phyloP scores from a whole-genome alignment of 2,113 vertebrate genomes.

The Odontophorus gujanensis region DNA sequence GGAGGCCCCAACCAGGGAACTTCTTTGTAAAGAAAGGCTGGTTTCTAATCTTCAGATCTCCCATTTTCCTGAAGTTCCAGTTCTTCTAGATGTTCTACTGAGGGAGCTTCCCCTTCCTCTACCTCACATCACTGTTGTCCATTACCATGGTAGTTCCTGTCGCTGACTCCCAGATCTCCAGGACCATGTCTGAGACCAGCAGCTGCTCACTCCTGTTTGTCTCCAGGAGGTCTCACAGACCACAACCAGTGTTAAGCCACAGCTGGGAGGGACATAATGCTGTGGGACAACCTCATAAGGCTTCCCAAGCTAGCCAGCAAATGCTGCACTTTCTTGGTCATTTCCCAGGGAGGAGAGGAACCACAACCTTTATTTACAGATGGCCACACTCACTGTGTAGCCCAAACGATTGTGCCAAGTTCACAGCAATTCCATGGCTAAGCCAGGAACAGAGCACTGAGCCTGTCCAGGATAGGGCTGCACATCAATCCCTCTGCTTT shows the following conservation, averaged over 20 bases:
- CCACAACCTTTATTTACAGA: background rate
- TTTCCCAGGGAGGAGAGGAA: background rate
- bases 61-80: background rate
- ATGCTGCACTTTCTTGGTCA: background rate
- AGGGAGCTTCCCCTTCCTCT: background rate
- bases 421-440: background rate
- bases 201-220: background rate
- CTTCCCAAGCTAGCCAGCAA: background rate
- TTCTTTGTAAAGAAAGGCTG: background rate
- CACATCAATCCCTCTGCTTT: background rate
- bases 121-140: background rate
- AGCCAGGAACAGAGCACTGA: background rate
- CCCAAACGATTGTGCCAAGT: background rate
- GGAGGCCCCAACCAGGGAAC: background rate
- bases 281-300: background rate
- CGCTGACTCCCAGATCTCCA: background rate
- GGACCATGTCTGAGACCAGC: background rate
- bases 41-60: background rate
- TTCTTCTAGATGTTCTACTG: background rate
- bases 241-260: background rate
- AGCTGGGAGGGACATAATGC: background rate
- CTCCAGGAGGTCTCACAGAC: background rate
- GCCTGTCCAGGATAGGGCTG: background rate
- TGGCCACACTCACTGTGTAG: rapidly evolving
- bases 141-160: rapidly evolving